These are phyloP conservation scores for Rhombomys opimus DNA, from an alignment of 2,113 vertebrate genomes.

Conservation along the genomic window DNA sequence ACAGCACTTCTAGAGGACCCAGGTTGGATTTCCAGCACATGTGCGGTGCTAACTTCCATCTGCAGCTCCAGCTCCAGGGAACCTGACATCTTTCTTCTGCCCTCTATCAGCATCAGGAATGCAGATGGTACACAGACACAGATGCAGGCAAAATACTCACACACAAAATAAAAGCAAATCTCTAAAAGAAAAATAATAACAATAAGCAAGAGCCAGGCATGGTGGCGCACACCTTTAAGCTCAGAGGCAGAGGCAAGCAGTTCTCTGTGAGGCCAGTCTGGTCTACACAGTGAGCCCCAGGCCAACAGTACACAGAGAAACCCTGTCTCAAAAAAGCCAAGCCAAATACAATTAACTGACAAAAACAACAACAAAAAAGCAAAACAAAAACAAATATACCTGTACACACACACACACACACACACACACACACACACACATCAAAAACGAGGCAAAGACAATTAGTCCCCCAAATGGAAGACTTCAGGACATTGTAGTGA, in stretches of 20 bases:
- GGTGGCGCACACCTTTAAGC: not conserved
- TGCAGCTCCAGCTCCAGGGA: not conserved
- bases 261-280: not conserved
- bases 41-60: not conserved
- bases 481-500: not conserved
- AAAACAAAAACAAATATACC: not conserved
- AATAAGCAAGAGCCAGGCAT: not conserved
- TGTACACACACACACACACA: too few species aligned
- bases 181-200: not conserved
- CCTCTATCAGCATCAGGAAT: not conserved
- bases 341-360: not conserved
- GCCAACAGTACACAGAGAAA: not conserved
- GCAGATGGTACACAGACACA: not conserved
- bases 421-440: too few species aligned
- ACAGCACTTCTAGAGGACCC: not conserved
- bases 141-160: not conserved
- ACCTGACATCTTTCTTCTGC: not conserved
- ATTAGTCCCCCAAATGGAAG: not conserved
- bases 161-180: not conserved
- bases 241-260: not conserved
- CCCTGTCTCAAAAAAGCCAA: not conserved
- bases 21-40: not conserved
- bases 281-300: not conserved
- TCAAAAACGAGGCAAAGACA: constrained; percentile 31
- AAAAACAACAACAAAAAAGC: not conserved